Evolutionary conservation across 2,888 invertebrate species (phyloP).

Genomic region (Xestoiulus laeticollis): DNA sequence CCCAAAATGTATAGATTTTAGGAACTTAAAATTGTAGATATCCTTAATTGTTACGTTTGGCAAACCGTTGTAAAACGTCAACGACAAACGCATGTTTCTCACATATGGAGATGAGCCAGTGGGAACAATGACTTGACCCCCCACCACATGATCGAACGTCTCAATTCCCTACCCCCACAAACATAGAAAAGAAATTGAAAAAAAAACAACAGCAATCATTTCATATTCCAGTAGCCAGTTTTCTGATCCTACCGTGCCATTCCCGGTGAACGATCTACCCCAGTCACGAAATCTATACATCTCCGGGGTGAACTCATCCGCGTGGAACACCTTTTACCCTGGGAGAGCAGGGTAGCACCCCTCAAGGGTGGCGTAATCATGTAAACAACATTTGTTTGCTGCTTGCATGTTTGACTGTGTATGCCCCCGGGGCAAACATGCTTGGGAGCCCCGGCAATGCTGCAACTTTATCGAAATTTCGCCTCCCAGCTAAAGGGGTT

Average conservation of each 20-base stretch:
- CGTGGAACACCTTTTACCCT: neutral
- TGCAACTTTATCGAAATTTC: slow-evolving; percentile 9
- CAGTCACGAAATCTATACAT: neutral
- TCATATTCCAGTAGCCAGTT: slow-evolving; percentile 1
- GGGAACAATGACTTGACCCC: neutral
- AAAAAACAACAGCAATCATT: neutral
- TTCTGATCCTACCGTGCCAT: neutral
- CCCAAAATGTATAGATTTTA: too few relatives aligned
- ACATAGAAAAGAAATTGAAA: neutral
- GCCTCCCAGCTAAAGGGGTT: neutral
- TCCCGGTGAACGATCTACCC: neutral
- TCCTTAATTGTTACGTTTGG: too few relatives aligned
- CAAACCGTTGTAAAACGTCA: neutral
- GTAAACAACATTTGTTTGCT: neutral
- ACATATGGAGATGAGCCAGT: neutral
- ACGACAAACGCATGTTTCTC: neutral
- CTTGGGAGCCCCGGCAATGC: neutral
- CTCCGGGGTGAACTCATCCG: neutral
- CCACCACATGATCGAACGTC: neutral
- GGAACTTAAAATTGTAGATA: too few relatives aligned
- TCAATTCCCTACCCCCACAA: neutral
- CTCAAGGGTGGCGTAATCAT: slow-evolving; percentile 9
- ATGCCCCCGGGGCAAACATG: neutral
- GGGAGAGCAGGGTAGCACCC: neutral
- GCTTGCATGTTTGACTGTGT: neutral